Base-by-base conservation (phyloP, 2,113 vertebrate genomes). In the Forbesichthys agassizii region DNA sequence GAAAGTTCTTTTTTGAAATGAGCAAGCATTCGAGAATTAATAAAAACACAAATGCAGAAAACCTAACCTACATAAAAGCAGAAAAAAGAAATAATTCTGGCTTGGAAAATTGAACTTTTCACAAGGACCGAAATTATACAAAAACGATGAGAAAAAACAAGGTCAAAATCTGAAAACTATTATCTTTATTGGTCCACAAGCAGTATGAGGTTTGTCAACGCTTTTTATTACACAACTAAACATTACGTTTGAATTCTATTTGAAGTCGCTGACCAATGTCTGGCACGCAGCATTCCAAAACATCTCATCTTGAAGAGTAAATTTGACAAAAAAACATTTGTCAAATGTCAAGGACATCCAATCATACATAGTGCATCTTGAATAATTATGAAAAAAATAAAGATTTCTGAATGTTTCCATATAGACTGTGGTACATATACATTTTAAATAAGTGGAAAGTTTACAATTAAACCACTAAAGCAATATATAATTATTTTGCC, bases 221-320 rank as follows among this genome's bases (percentile, higher is more conserved):
- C 48, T 49, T 57, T 46, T 52, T 11, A 10, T 71, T 36, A 13
- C 36, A 10, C 20, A 20, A n/a, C 18, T 51, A 57, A 53, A 74
- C 18, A 54, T 57, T 48, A 63, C 5, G 33, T 0, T 33, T 71
- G 11, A 27, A 27, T 3, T 27, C 27, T 27, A 27, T 4, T n/a
- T 1, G 20, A 57, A 59, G 65, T 71, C 13, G 20, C 16, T 64
- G 12, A 55, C 9, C 1, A 12, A 61, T 59, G n/a, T 0, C 55
- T 2, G 11, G 46, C 53, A 47, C 46, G 12, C 33, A 49, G 62
- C 11, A n/a, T 53, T 2, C 33, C 12, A 51, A 46, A 33, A 16
- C 1, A 46, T 59, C 47, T 65, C 61, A 64, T 9, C 42, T 59
- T 61, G 11, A 14, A 49, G 11, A 61, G 58, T 67, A 10, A 61